Percentiles rank a stretch among this genome's conserved stretches.
phyloP scores from a whole-genome alignment of 1,140 invertebrate species.

The Tigriopus japonicus region DNA sequence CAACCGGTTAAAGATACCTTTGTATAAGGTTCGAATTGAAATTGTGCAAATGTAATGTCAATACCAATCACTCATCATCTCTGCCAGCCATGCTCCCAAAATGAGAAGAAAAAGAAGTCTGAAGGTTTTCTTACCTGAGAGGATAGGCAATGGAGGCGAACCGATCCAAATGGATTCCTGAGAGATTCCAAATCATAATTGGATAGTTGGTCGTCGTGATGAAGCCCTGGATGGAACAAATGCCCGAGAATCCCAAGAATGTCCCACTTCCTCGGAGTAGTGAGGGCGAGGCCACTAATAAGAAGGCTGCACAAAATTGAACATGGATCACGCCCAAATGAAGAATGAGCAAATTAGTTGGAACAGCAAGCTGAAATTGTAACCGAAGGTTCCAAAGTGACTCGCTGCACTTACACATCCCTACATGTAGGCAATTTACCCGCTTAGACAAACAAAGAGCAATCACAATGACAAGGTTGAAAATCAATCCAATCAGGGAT shows the following conservation, averaged over 20 bases:
- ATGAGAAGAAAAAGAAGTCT: not conserved
- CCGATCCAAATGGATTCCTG: conserved; percentile 7
- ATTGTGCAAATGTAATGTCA: too few species aligned
- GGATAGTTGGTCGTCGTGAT: not conserved
- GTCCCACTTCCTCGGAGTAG: not conserved
- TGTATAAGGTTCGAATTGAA: too few species aligned
- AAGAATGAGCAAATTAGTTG: not conserved
- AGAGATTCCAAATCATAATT: not conserved
- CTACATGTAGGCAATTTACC: not conserved
- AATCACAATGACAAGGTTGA: not conserved
- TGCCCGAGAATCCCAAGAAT: not conserved
- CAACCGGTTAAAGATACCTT: too few species aligned
- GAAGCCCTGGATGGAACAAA: conserved; percentile 7
- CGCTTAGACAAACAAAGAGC: not conserved
- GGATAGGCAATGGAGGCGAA: conserved; percentile 9
- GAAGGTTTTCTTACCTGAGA: not conserved
- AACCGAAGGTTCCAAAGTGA: not conserved
- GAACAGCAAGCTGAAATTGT: not conserved
- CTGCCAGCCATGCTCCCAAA: not conserved
- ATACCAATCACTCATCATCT: not conserved
- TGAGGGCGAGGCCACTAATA: not conserved
- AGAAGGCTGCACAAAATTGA: not conserved
- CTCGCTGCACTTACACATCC: not conserved
- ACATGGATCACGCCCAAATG: not conserved
- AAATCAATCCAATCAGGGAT: not conserved